A percentile compares a stretch with the other conserved stretches of the same genome.
These are phyloP conservation scores for Cephus sareptanus DNA, from an alignment of 2,888 invertebrate species.

Conservation along the genomic window DNA sequence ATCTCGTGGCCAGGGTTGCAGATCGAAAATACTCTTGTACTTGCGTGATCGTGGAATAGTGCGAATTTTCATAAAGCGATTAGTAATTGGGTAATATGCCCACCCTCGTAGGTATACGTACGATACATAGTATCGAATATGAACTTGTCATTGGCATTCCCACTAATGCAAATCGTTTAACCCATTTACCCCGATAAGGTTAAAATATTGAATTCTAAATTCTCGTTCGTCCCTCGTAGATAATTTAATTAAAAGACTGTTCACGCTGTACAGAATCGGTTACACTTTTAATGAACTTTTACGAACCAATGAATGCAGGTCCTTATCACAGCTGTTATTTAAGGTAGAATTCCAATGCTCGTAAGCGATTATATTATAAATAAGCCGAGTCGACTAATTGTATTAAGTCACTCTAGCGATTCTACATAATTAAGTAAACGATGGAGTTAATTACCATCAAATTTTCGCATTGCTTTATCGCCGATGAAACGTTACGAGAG, in stretches of 20 bases:
- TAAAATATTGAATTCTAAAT: background rate
- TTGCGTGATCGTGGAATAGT: background rate
- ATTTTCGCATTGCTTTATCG: background rate
- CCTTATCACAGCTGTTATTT: background rate
- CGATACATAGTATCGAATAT: background rate
- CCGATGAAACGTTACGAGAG: background rate
- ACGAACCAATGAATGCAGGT: background rate
- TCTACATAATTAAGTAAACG: background rate
- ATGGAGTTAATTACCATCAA: background rate
- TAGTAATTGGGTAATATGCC: background rate
- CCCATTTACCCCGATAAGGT: background rate
- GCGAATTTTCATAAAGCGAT: background rate
- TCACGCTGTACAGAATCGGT: background rate
- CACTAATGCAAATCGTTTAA: background rate
- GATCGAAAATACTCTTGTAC: background rate
- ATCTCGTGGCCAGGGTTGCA: background rate
- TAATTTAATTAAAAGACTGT: background rate
- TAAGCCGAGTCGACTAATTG: background rate
- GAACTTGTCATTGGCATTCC: background rate
- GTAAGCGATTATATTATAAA: background rate
- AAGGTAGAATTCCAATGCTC: background rate
- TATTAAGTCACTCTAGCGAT: background rate
- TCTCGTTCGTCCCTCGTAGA: background rate
- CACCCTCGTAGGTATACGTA: background rate
- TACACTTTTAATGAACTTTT: background rate